These are phyloP conservation scores for Ursus arctos DNA, from an alignment of 2,113 vertebrate species.

Conservation along the genomic window DNA sequence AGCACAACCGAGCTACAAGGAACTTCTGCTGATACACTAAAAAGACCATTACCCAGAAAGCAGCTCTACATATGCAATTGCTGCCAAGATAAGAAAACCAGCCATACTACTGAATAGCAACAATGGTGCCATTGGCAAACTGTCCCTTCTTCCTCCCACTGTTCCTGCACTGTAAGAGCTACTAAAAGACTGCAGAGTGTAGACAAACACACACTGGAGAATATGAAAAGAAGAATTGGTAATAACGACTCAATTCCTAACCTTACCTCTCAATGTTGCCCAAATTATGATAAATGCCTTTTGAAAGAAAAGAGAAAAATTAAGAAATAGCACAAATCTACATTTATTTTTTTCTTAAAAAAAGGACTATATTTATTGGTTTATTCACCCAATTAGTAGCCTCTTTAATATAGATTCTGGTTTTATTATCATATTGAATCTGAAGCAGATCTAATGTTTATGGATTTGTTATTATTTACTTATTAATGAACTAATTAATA, in stretches of 20 bases:
- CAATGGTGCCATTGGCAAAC: background rate
- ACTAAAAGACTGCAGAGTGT: background rate
- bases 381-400: background rate
- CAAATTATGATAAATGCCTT: background rate
- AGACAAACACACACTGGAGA: slow-evolving; percentile 31
- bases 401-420: background rate
- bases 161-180: background rate
- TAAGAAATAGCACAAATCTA: background rate
- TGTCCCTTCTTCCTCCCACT: slow-evolving; percentile 25
- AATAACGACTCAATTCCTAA: background rate
- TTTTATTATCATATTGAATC: slow-evolving; percentile 8
- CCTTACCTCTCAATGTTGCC: background rate
- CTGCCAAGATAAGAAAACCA: slow-evolving; percentile 73
- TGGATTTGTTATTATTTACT: background rate
- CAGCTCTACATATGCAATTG: slow-evolving; percentile 68
- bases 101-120: slow-evolving; percentile 62
- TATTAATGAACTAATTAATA: background rate
- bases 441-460: slow-evolving; percentile 20
- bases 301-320: background rate
- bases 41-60: slow-evolving; percentile 61
- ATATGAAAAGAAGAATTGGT: background rate
- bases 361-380: background rate
- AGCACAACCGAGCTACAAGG: slow-evolving; percentile 59
- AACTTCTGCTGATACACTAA: slow-evolving; percentile 61
- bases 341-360: background rate